Conservation (phyloP, 2,797 vertebrate genomes). For the Xyrichtys novacula region DNA sequence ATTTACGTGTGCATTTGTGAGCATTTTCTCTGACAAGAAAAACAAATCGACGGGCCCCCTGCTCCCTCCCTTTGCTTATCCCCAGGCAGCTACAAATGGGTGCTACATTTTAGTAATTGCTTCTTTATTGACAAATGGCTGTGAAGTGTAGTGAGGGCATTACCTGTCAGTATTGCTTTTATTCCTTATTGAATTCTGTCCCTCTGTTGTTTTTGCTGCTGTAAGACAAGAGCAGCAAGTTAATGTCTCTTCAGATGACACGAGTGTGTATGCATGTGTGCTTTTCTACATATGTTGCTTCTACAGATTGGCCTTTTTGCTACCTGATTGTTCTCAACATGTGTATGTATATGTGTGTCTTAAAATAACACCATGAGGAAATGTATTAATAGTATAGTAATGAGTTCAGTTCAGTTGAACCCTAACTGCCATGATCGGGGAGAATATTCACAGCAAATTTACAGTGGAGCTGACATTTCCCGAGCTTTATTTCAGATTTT, state of each 20-base stretch:
- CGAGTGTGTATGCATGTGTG: not conserved
- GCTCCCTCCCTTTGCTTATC: not conserved
- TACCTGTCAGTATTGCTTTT: constrained; percentile 57
- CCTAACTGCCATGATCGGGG: constrained; percentile 20
- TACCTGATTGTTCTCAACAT: constrained; percentile 1
- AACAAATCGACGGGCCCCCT: constrained; percentile 43
- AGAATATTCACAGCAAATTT: constrained; percentile 3
- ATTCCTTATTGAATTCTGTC: constrained; percentile 59
- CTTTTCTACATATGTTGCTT: not conserved
- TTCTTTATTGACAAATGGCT: constrained; percentile 66
- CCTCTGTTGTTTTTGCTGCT: constrained; percentile 39
- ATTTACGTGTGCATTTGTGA: constrained; percentile 23
- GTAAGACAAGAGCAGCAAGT: not conserved
- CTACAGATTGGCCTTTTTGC: too few relatives aligned
- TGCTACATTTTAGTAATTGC: constrained; percentile 66
- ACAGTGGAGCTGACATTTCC: not conserved
- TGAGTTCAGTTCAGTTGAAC: constrained; percentile 31
- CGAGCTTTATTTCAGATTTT: not conserved
- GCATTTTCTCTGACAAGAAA: constrained; percentile 29
- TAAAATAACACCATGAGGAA: not conserved
- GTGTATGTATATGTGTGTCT: constrained; percentile 9
- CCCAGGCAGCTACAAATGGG: constrained; percentile 46
- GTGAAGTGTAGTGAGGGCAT: constrained; percentile 45
- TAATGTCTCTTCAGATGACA: not conserved
- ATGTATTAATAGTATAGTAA: too few relatives aligned